Base-by-base conservation (phyloP, 2,113 vertebrate genomes). In the Calonectris borealis region DNA sequence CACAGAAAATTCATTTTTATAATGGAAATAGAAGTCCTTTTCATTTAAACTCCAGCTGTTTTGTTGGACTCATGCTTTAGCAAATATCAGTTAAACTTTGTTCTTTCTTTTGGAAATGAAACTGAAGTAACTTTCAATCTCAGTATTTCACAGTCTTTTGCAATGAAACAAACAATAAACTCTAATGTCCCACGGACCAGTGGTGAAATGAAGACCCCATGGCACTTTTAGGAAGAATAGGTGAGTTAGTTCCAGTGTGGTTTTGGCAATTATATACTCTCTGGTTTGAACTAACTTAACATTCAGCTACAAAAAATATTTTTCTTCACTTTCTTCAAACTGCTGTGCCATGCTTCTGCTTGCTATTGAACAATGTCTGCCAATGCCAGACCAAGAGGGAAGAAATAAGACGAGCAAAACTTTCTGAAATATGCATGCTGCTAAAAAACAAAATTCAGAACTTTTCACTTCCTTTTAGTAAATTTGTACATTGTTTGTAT, bases 21-120 rank as follows among this genome's bases (percentile, higher is more conserved):
- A 68, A 82, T 72, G 58, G 54, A 92, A 49, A 90, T 75, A 62
- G 49, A 89, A 91, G 51, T 49, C 18, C 12, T 90, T 93, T 93
- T 92, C 83, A 86, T 80, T 96, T 62, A 90, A 90, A 90, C 84
- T 91, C 95, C 90, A 96, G 92, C 96, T 96, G 96, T 64, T 97
- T 93, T 75, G 21, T 78, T 96, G 86, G 94, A 94, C 24, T 93
- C 44, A 5, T 49, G 60, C 38, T 90, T 44, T 71, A 96, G 48
- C 36, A 93, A 94, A 69, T 83, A 93, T 92, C 52, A 81, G 55
- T 85, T 75, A 80, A 94, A 89, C 68, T 83, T 91, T 83, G 17
- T 85, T 91, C 60, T 76, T 88, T 86, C 64, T 70, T 93, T 83
- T 94, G 57, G 66, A 91, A 93, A 83, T 75, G 15, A 87, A 96